Conservation (phyloP, 2,113 vertebrate species). For the Nerophis lumbriciformis region DNA sequence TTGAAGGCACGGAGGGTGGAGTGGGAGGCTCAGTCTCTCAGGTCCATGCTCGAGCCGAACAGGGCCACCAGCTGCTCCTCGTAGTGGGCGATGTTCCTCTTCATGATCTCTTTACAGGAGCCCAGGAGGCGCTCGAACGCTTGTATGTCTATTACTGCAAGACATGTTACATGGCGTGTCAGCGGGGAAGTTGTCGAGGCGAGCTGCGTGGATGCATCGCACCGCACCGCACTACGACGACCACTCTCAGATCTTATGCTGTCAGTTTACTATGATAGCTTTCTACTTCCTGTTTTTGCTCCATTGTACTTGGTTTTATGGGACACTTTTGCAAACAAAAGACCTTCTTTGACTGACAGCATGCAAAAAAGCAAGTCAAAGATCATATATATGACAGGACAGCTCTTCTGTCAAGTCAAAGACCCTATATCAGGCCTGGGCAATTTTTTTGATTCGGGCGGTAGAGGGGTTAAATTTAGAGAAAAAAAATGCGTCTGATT, state of each 20-base stretch:
- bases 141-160: constrained; percentile 93
- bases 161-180: not conserved
- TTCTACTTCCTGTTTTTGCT: no score
- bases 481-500: no score
- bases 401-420: no score
- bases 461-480: no score
- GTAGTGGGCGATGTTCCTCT: constrained; percentile 97
- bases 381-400: no score
- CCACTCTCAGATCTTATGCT: not conserved
- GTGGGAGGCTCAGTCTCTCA: constrained; percentile 77
- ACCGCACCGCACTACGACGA: not conserved
- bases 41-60: constrained; percentile 98
- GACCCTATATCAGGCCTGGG: no score
- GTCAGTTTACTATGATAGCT: no score
- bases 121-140: constrained; percentile 97
- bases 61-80: constrained; percentile 97
- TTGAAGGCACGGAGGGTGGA: constrained; percentile 74
- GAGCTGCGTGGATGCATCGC: not conserved
- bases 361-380: no score
- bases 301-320: no score
- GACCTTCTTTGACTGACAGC: no score
- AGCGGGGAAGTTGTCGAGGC: not conserved
- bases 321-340: no score
- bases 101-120: constrained; percentile 99
- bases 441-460: no score